A percentile compares a stretch with the other conserved stretches of the same genome.
Conservation (phyloP, 2,113 vertebrate genomes). For the Dasyprocta punctata region DNA sequence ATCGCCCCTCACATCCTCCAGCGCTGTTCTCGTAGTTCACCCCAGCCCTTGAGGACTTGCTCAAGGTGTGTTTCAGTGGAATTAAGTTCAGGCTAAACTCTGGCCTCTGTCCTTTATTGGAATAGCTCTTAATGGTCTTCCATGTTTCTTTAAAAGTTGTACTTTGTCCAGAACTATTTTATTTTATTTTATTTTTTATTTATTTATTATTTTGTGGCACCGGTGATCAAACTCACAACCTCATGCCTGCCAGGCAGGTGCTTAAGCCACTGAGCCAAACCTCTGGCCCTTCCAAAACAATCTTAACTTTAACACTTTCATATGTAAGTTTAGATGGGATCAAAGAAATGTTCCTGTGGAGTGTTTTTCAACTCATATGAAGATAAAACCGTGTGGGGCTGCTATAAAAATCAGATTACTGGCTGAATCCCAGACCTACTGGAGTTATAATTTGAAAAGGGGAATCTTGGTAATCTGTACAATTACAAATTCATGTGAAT, state of each 20-base stretch:
- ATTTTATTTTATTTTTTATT: no score
- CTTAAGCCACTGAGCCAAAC: no score
- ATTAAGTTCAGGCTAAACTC: neutral
- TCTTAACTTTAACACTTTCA: neutral
- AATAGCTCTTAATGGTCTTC: neutral
- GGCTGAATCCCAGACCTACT: neutral
- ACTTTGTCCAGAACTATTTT: neutral
- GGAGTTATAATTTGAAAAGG: neutral
- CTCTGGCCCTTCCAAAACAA: no score
- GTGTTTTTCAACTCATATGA: neutral
- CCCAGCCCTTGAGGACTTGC: neutral
- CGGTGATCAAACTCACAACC: no score
- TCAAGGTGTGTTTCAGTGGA: neutral
- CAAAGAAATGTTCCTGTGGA: neutral
- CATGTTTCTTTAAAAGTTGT: neutral
- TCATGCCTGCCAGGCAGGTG: no score
- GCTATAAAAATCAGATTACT: neutral
- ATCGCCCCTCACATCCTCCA: no score
- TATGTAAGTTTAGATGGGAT: neutral
- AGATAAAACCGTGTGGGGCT: neutral
- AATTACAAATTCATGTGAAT: neutral
- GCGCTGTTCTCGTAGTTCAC: neutral
- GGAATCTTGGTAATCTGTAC: neutral
- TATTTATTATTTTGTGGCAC: no score
- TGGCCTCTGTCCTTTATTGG: neutral